Percentiles rank a stretch among this genome's conserved stretches.
These are phyloP conservation scores for Emberiza fucata DNA, from an alignment of 2,113 vertebrate genomes.

Conservation along the genomic window DNA sequence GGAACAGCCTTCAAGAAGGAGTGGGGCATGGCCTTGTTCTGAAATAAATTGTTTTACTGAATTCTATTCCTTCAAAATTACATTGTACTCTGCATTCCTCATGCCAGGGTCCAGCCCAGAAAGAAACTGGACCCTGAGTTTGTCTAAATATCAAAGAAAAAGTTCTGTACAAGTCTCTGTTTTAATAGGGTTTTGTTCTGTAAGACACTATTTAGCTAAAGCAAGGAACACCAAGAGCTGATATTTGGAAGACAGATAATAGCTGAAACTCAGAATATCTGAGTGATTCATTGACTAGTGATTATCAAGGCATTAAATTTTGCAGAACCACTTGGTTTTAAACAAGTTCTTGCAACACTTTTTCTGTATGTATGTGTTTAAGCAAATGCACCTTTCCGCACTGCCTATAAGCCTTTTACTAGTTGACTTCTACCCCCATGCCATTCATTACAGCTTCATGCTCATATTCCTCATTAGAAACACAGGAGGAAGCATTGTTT, in stretches of 20 bases:
- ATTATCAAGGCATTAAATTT: not conserved
- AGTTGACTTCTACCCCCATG: rapidly evolving
- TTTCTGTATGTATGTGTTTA: not conserved
- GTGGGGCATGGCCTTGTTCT: not conserved
- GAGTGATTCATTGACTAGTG: not conserved
- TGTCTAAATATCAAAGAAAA: not conserved
- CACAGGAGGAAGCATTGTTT: not conserved
- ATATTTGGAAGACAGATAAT: not conserved
- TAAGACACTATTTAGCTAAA: not conserved
- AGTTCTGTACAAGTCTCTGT: not conserved
- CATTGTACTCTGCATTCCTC: not conserved
- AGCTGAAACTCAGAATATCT: not conserved
- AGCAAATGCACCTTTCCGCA: not conserved
- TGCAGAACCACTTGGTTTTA: not conserved
- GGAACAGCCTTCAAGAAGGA: slow-evolving; percentile 1
- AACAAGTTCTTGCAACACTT: not conserved
- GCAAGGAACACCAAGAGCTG: rapidly evolving
- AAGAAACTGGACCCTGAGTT: not conserved
- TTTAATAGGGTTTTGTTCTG: not conserved
- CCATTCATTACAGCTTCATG: not conserved
- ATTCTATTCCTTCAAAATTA: not conserved
- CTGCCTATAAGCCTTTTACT: not conserved
- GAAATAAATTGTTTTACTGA: slow-evolving; percentile 1
- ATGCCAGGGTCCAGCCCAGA: not conserved
- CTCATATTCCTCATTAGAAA: not conserved